Base-by-base conservation (phyloP, 2,113 vertebrate genomes). In the Emydocephalus ijimae region DNA sequence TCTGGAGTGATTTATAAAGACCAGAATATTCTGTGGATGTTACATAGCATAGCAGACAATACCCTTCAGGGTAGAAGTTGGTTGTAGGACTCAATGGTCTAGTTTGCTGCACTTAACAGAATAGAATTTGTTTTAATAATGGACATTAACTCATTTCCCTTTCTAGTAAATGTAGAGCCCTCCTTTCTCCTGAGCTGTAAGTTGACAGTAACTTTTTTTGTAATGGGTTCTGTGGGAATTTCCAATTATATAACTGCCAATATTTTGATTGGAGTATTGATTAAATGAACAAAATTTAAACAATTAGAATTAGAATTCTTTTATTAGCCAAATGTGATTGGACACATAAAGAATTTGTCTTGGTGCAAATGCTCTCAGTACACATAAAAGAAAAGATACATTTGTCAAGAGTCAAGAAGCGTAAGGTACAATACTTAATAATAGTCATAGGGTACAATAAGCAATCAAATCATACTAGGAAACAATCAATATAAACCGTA, bases 231-330 rank as follows among this genome's bases (percentile, higher is more conserved):
- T 94, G 45, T 87, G 56, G 56, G 45, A 93, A 61, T 61, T 43
- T 81, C 48, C 45, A 57, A 39, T 88, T 39, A 88, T 89, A 21
- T 74, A 89, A 48, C 69, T 91, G 48, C 55, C 92, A 64, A 89
- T 86, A 85, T 54, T 92, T 45, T 92, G 88, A 89, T 5, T 93
- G 59, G 74, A 57, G 48, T 1, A 0, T 85, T 69, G 91, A 1
- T 94, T 93, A 93, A 95, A 95, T 52, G 2, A 0, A 20, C 1
- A 34, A 21, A 1, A 94, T 93, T 59, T 92, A 86, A 94, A 94
- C 94, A 87, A 95, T 48, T 48, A 48, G 48, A 48, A 48, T 48
- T 48, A 48, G 48, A 48, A 48, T 48, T 48, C 48, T 48, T 48
- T 48, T 48, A 48, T 48, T 48, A 8, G 48, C 48, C 7, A 48